Conservation (phyloP, 2,113 vertebrate genomes). For the Microtus richardsoni region DNA sequence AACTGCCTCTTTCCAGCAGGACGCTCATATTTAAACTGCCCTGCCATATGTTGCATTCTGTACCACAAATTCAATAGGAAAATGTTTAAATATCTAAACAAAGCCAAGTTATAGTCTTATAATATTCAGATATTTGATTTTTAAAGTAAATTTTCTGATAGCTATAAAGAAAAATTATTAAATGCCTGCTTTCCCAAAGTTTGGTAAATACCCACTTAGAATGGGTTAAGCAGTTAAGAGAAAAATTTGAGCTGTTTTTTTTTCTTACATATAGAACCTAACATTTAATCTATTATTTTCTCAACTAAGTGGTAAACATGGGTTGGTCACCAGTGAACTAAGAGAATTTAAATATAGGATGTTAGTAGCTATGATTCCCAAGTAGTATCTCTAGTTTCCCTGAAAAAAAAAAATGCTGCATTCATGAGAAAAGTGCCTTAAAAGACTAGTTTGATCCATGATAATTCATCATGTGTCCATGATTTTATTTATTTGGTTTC, state of each 20-base stretch:
- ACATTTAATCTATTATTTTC: not conserved
- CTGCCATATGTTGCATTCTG: not conserved
- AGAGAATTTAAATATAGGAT: not conserved
- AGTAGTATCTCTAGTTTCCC: not conserved
- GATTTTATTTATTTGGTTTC: conserved; percentile 9
- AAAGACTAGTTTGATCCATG: not conserved
- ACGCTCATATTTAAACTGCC: conserved; percentile 21
- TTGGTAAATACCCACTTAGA: not conserved
- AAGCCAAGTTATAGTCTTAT: not conserved
- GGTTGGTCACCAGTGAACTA: not conserved
- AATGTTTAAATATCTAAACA: conserved; percentile 6
- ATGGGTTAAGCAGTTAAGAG: not conserved
- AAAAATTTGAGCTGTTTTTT: not conserved
- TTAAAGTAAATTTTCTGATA: not conserved
- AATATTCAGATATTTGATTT: conserved; percentile 19
- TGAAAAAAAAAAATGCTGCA: not conserved
- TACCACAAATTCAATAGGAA: conserved; percentile 3
- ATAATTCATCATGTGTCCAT: not conserved
- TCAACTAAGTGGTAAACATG: not conserved
- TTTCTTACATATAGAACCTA: not conserved
- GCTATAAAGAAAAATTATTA: conserved; percentile 14
- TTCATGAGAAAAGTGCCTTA: not conserved
- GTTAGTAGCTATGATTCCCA: not conserved
- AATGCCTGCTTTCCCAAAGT: not conserved
- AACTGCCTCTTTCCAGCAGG: not conserved